Evolutionary conservation across 2,113 vertebrate genomes (phyloP), one percentile per base, ranked within the genome.

Genomic region (Seriola aureovittata): DNA sequence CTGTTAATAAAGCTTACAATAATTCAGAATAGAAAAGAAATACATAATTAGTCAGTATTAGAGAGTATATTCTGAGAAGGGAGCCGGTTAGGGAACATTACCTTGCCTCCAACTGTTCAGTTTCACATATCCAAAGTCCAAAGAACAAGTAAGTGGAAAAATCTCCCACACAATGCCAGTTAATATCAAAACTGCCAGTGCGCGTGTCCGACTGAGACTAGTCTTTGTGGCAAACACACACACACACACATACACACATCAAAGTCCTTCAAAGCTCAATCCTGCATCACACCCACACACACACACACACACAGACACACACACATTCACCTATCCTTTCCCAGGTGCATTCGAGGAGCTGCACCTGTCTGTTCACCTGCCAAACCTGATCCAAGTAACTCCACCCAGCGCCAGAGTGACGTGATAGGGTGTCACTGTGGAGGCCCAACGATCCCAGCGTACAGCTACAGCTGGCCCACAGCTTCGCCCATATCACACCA

Each of bases 331-430:
- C 59, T 77, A 29, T 80, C 71, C 78, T 85, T 88, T 87, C 65
- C 80, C 86, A 88, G 87, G 85, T 81, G 85, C 85, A 84, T 74
- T 82, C 3, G 25, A 75, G 70, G 74, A 89, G 77, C 84, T 91
- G 78, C 92, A 89, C 92, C 91, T 88, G 87, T 80, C 85, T 75
- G 75, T 48, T 85, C 75, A 93, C 93, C 80, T 88, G 92, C 74
- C 87, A 93, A 95, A 95, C 95, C 88, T 81, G 93, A 93, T 95
- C 83, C 75, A 80, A 66, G 84, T 38, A 13, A 71, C 91, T 90
- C 87, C 88, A 66, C 81, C 87, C 1, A 3, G 14, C 34, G 69
- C 55, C 66, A 42, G 44, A 69, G 75, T 84, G 85, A 89, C 68
- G 29, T 66, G 67, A 32, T 40, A 36, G 75, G 38, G 80, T 57